A percentile compares a stretch with the other conserved stretches of the same genome.
Conservation (phyloP, 2,797 vertebrate genomes). For the Tiaroga cobitis region DNA sequence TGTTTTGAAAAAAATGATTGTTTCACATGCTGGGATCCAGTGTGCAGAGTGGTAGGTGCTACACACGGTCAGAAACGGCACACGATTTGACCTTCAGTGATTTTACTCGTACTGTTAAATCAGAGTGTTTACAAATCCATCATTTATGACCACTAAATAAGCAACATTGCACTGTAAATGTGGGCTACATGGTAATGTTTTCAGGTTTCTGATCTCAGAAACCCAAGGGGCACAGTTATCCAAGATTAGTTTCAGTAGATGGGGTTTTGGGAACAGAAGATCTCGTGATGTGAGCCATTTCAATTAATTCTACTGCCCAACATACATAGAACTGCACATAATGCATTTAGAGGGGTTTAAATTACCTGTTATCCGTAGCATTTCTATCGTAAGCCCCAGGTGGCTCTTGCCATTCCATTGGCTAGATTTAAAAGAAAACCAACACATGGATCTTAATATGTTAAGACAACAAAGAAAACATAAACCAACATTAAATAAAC, state of each 20-base stretch:
- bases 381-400: conserved; percentile 67
- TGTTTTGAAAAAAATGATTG: background rate
- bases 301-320: background rate
- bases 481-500: background rate
- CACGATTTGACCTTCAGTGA: background rate
- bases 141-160: background rate
- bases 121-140: background rate
- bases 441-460: background rate
- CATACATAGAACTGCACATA: background rate
- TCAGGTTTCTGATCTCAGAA: background rate
- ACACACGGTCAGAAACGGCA: background rate
- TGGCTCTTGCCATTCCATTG: conserved; percentile 73
- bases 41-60: background rate
- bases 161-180: background rate
- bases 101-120: background rate
- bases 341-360: background rate
- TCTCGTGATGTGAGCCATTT: background rate
- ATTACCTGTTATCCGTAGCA: conserved; percentile 79
- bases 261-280: no score
- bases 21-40: background rate
- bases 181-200: background rate
- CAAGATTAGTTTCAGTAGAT: background rate
- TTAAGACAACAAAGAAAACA: background rate
- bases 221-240: background rate
- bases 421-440: conserved; percentile 67